A percentile compares a stretch with the other conserved stretches of the same genome.
These are phyloP conservation scores for Andrena camellia DNA, from an alignment of 2,888 invertebrate genomes.

Conservation along the genomic window DNA sequence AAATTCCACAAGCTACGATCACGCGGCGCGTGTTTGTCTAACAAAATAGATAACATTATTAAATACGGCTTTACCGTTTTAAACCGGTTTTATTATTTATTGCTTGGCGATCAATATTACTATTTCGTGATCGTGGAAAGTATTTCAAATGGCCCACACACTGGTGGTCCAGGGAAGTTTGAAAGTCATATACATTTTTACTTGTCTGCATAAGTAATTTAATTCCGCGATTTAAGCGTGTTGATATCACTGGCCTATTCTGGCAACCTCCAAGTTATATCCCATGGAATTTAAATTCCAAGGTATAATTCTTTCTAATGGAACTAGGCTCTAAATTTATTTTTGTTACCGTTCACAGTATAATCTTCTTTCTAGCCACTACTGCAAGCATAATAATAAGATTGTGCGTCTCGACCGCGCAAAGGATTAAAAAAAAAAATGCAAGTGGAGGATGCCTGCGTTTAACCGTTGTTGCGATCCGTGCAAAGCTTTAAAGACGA, in stretches of 20 bases:
- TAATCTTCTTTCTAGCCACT: too few species aligned
- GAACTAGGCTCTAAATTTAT: too few species aligned
- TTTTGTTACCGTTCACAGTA: too few species aligned
- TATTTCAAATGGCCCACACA: neutral
- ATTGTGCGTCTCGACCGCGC: neutral
- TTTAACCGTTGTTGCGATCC: conserved; percentile 23
- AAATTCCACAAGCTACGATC: neutral
- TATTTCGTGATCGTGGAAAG: neutral
- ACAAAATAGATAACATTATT: neutral
- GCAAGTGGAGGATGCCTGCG: conserved; percentile 1
- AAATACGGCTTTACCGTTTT: neutral
- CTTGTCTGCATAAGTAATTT: too few species aligned
- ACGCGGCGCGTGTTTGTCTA: too few species aligned
- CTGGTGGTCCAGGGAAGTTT: too few species aligned
- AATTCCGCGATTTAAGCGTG: too few species aligned
- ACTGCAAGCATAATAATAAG: neutral
- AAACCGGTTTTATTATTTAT: neutral
- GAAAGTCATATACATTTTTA: too few species aligned
- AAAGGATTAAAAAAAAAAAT: conserved; percentile 9
- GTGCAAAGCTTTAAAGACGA: conserved; percentile 6
- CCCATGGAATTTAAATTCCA: too few species aligned
- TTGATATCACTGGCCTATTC: too few species aligned
- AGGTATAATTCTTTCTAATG: too few species aligned
- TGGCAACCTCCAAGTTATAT: too few species aligned
- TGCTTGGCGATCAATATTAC: neutral